Evolutionary conservation across 2,888 invertebrate species (phyloP).

Genomic region (Tribolium freemani): DNA sequence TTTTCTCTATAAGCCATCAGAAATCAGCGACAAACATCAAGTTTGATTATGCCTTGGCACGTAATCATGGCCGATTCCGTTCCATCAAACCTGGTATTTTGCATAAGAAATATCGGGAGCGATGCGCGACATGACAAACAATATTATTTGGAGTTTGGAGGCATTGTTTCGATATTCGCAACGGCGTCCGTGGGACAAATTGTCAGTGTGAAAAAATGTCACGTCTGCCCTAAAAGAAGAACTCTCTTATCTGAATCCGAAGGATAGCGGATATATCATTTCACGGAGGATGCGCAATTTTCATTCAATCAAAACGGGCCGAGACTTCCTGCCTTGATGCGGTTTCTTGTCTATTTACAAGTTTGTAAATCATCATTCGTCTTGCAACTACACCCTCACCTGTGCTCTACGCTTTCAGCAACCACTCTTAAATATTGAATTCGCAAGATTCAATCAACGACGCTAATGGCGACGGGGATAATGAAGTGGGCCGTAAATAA

Average conservation of each 20-base stretch:
- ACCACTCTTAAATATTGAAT: constrained; percentile 11
- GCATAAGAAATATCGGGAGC: constrained; percentile 2
- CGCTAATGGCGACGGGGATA: constrained; percentile 50
- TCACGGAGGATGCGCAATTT: constrained; percentile 65
- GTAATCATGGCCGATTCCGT: constrained; percentile 21
- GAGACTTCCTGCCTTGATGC: constrained; percentile 56
- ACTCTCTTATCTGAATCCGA: constrained; percentile 62
- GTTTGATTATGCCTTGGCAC: constrained; percentile 33
- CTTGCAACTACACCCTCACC: constrained; percentile 46
- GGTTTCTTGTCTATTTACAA: constrained; percentile 53
- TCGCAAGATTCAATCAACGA: constrained; percentile 27
- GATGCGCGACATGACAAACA: constrained; percentile 10
- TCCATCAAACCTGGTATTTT: constrained; percentile 9
- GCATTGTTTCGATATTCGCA: constrained; percentile 49
- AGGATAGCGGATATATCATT: constrained; percentile 64
- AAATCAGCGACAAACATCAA: constrained; percentile 21
- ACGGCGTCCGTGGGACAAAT: constrained; percentile 55
- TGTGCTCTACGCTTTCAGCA: constrained; percentile 58
- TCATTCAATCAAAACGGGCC: constrained; percentile 63
- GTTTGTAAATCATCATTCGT: constrained; percentile 51
- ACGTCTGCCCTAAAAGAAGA: constrained; percentile 58
- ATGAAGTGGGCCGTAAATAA: constrained; percentile 59
- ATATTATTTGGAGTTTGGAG: constrained; percentile 5
- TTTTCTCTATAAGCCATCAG: not conserved
- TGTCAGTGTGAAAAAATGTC: constrained; percentile 60